Evolutionary conservation across 2,888 invertebrate genomes (phyloP).

Genomic region (Melipona beecheii): DNA sequence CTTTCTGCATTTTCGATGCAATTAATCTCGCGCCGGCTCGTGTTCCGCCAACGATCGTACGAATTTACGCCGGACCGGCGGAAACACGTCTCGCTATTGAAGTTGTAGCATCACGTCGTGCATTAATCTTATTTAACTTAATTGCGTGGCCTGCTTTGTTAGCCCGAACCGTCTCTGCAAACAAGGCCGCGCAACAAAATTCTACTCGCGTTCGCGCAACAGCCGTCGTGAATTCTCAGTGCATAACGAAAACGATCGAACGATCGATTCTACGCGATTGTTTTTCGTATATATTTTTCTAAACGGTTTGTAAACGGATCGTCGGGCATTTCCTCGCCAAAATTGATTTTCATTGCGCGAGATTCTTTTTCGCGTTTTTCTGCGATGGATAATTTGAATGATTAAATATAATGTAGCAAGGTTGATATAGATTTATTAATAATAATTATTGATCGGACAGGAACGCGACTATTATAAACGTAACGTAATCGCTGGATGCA

Average conservation of each 20-base stretch:
- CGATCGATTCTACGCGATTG: too few relatives aligned
- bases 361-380: too few relatives aligned
- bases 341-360: too few relatives aligned
- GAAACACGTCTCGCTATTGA: conserved; percentile 41
- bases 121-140: conserved; percentile 59
- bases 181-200: conserved; percentile 37
- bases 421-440: conserved; percentile 77
- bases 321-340: too few relatives aligned
- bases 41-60: conserved; percentile 28
- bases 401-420: conserved; percentile 72
- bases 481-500: conserved; percentile 79
- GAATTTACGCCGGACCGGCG: conserved; percentile 39
- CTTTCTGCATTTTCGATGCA: conserved; percentile 51
- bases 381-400: too few relatives aligned
- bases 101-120: conserved; percentile 49
- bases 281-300: too few relatives aligned
- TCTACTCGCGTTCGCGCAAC: conserved; percentile 2
- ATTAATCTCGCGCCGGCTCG: conserved; percentile 59
- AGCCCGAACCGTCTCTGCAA: conserved; percentile 13
- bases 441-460: conserved; percentile 76
- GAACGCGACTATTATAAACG: conserved; percentile 80
- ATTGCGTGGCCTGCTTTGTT: conserved; percentile 52
- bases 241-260: not conserved
- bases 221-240: not conserved
- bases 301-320: too few relatives aligned